A percentile compares a stretch with the other conserved stretches of the same genome.
Conservation (phyloP, 2,888 invertebrate species). For the Trachelus troglodyta region DNA sequence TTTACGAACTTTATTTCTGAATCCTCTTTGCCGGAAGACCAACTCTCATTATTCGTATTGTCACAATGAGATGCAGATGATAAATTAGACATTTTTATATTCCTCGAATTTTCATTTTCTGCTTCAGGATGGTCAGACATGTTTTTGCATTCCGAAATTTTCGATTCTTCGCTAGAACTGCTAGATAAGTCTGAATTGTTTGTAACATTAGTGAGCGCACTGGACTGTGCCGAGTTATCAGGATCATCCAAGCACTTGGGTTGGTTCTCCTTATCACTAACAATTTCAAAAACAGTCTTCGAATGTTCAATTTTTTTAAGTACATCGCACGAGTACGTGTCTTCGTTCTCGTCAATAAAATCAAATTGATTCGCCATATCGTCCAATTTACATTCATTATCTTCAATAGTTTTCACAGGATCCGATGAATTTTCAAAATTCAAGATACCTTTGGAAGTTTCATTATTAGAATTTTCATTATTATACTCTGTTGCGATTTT, state of each 20-base stretch:
- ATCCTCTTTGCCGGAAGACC: not conserved
- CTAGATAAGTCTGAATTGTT: not conserved
- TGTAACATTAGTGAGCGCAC: not conserved
- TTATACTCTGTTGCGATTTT: not conserved
- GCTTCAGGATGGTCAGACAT: not conserved
- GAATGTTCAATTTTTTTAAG: not conserved
- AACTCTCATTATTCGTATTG: not conserved
- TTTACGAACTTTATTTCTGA: not conserved
- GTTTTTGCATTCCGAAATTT: not conserved
- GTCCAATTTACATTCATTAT: not conserved
- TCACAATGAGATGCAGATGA: not conserved
- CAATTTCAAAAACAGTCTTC: not conserved
- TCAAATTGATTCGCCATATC: not conserved
- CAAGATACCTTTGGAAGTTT: not conserved
- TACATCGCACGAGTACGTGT: not conserved
- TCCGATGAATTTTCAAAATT: not conserved
- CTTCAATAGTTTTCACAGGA: not conserved
- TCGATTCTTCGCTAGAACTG: not conserved
- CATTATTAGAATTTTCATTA: not conserved
- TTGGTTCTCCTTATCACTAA: not conserved
- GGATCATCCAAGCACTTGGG: not conserved
- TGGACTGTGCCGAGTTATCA: not conserved
- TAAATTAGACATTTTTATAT: not conserved
- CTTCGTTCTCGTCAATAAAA: not conserved
- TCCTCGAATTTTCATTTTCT: not conserved